A percentile compares a stretch with the other conserved stretches of the same genome.
Conservation (phyloP, 2,888 invertebrate species). For the Colletes collaris region DNA sequence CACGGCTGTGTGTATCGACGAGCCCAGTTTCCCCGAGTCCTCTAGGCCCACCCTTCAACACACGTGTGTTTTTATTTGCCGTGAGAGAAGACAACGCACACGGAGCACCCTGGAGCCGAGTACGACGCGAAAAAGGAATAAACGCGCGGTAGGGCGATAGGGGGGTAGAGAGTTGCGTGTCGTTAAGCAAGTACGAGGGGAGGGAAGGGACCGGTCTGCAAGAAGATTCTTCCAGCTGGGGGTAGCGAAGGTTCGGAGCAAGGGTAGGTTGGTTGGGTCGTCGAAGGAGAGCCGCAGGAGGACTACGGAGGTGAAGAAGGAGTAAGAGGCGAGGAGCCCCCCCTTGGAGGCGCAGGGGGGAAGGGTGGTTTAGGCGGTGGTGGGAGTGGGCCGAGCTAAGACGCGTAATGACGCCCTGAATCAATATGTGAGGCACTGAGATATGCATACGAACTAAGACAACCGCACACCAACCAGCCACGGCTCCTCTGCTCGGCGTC, state of each 20-base stretch:
- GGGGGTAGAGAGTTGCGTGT: conserved; percentile 45
- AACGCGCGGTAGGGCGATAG: conserved; percentile 14
- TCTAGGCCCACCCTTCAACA: no score
- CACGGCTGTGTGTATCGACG: no score
- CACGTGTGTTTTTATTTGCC: background rate
- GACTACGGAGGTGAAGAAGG: conserved; percentile 62
- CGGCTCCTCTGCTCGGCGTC: conserved; percentile 69
- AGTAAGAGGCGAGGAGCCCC: conserved; percentile 58
- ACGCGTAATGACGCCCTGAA: conserved; percentile 83
- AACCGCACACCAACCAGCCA: conserved; percentile 75
- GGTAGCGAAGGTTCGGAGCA: conserved; percentile 68
- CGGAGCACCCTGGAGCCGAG: background rate
- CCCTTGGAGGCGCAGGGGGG: conserved; percentile 47
- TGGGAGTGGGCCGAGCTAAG: conserved; percentile 80
- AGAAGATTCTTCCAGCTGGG: conserved; percentile 70
- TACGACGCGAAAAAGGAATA: background rate
- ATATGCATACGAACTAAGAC: conserved; percentile 83
- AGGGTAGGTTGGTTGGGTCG: conserved; percentile 65
- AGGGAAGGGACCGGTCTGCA: conserved; percentile 67
- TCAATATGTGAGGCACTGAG: conserved; percentile 83
- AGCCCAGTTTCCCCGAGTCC: no score
- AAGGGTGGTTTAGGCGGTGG: conserved; percentile 70
- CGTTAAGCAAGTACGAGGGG: conserved; percentile 42
- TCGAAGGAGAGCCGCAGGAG: conserved; percentile 71
- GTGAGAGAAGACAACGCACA: background rate